phyloP scores from a whole-genome alignment of 2,113 vertebrate species.

The Oryzias melastigma region DNA sequence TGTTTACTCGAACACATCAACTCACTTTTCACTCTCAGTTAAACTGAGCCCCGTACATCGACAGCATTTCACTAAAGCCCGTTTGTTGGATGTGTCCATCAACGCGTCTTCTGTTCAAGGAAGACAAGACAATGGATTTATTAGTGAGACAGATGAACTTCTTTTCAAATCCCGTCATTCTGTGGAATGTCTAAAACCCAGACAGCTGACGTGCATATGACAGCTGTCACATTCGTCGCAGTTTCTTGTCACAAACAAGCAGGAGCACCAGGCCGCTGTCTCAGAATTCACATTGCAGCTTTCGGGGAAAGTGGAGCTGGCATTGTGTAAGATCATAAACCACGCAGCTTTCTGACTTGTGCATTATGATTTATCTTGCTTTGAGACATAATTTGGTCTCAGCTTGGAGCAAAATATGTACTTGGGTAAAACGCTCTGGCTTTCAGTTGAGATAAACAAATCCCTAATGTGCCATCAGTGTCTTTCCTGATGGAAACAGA shows the following conservation, averaged over 20 bases:
- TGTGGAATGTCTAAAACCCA: conserved; percentile 59
- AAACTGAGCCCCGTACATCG: conserved; percentile 64
- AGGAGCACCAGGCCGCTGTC: conserved; percentile 47
- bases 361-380: conserved; percentile 70
- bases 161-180: conserved; percentile 72
- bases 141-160: conserved; percentile 75
- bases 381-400: conserved; percentile 73
- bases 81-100: conserved; percentile 71
- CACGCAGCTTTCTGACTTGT: conserved; percentile 66
- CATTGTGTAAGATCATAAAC: conserved; percentile 66
- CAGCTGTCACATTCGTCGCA: conserved; percentile 72
- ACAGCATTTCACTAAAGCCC: conserved; percentile 52
- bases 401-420: conserved; percentile 67
- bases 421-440: conserved; percentile 67
- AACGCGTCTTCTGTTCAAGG: conserved; percentile 60
- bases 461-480: conserved; percentile 77
- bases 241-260: conserved; percentile 63
- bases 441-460: conserved; percentile 78
- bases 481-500: conserved; percentile 75
- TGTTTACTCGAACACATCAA: conserved; percentile 75
- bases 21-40: conserved; percentile 75
- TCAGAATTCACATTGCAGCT: conserved; percentile 58
- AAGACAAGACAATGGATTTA: conserved; percentile 74
- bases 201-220: conserved; percentile 70
- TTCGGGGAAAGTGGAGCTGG: conserved; percentile 56